Base-by-base conservation (phyloP, 2,113 vertebrate species). In the Lepisosteus oculatus region DNA sequence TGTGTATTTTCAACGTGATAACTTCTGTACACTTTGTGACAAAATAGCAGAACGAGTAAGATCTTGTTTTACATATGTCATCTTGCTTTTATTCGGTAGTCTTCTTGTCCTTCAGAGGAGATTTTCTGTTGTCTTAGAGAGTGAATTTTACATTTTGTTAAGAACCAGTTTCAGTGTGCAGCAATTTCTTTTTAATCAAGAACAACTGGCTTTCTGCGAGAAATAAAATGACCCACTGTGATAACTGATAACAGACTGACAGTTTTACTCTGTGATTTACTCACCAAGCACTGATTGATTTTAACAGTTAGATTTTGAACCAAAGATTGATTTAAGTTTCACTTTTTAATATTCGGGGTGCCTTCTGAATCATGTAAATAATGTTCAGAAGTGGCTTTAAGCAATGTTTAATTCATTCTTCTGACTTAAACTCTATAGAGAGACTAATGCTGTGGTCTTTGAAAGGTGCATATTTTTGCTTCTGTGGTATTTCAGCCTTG, bases 401-500 rank as follows among this genome's bases (percentile, higher is more conserved):
- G 43, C 42, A 13, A 45, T 66, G 62, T 66, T 66, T 66, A 43
- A 43, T 66, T 66, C 64, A 14, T 44, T 66, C 6, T 66, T 14
- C 13, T 66, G 12, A 43, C 43, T 8, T 3, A n/a, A 44, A 2
- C 41, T 42, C 6, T 8, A 3, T 29, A 29, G 29, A 29, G 9
- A 51, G 9, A 2, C 9, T 5, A 51, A 51, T 6, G 47, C 47
- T 51, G 9, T 9, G 9, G 47, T 2, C 47, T 51, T 51, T 51
- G 2, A 51, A 51, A 51, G 9, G 5, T 51, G 47, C 47, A 51
- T 51, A 6, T 29, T 29, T 29, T 29, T 29, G 29, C 29, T 29
- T 29, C 29, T 9, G 47, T 51, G 47, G 47, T 51, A 64, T 74
- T 43, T 77, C 11, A 69, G 78, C 69, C 71, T 74, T 44, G 55